phyloP scores from a whole-genome alignment of 2,113 vertebrate genomes.

The Deroptyus accipitrinus region DNA sequence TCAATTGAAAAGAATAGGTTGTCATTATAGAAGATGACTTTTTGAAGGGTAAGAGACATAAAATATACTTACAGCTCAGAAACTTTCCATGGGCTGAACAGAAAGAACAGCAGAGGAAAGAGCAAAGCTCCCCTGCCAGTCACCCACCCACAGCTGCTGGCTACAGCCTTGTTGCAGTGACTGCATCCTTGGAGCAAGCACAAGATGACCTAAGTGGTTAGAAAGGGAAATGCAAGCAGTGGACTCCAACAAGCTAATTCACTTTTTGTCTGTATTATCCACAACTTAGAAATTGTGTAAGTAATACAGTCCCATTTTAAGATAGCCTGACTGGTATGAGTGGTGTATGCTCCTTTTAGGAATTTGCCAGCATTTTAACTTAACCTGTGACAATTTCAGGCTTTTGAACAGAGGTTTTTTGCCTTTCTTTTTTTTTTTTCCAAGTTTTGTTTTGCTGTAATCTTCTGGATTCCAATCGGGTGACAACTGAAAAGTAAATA shows the following conservation, averaged over 20 bases:
- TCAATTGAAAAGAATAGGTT: neutral
- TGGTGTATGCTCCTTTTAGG: neutral
- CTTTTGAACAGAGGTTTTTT: neutral
- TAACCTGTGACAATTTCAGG: neutral
- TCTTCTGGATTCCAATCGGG: neutral
- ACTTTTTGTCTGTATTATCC: neutral
- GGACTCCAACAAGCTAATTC: neutral
- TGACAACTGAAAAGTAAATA: neutral
- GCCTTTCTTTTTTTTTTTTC: neutral
- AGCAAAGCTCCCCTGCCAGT: neutral
- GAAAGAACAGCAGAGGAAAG: neutral
- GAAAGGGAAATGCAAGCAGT: neutral
- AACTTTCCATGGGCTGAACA: neutral
- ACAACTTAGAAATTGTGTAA: neutral
- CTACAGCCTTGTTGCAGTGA: neutral
- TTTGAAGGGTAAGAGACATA: neutral
- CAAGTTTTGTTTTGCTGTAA: neutral
- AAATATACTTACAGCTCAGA: neutral
- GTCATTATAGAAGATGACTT: neutral
- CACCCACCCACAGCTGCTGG: neutral
- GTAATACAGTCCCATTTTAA: neutral
- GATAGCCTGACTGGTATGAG: accelerated
- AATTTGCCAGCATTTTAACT: neutral
- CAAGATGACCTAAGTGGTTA: neutral
- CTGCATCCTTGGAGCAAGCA: neutral